Conservation (phyloP, 2,888 invertebrate species). For the Acleris cristana region DNA sequence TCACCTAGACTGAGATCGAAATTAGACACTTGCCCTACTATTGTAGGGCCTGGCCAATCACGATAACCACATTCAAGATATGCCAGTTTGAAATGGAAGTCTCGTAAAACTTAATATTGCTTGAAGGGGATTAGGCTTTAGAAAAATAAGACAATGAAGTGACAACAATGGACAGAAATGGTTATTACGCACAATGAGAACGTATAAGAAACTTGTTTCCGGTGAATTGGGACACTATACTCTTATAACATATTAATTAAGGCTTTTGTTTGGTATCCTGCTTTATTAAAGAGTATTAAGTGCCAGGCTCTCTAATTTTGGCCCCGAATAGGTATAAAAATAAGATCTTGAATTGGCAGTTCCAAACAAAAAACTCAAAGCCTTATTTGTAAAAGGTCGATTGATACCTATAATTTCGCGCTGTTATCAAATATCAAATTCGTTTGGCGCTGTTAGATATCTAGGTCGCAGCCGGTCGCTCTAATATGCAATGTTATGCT, state of each 20-base stretch:
- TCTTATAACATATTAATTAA: conserved; percentile 38
- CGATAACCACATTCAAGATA: not conserved
- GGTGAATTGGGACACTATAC: conserved; percentile 48
- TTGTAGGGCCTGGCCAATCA: too few relatives aligned
- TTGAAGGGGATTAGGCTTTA: conserved; percentile 14
- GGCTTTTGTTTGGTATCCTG: conserved; percentile 10
- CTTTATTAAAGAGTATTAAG: not conserved
- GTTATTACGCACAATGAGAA: conserved; percentile 51
- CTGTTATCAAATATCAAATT: conserved; percentile 50
- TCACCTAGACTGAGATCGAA: too few relatives aligned
- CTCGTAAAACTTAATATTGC: conserved; percentile 5
- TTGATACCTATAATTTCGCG: conserved; percentile 36
- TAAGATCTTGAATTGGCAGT: too few relatives aligned
- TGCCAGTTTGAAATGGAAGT: not conserved
- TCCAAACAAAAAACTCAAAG: too few relatives aligned
- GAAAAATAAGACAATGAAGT: conserved; percentile 31
- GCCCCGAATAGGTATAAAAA: too few relatives aligned
- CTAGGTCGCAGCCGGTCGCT: conserved; percentile 47
- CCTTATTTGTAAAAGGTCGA: too few relatives aligned
- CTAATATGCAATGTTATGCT: conserved; percentile 47
- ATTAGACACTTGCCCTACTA: too few relatives aligned
- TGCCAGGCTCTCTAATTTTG: too few relatives aligned
- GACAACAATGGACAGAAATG: conserved; percentile 53
- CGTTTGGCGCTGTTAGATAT: conserved; percentile 40
- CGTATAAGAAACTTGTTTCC: conserved; percentile 49